phyloP scores from a whole-genome alignment of 2,888 invertebrate genomes.

The Drosophila antonietae region DNA sequence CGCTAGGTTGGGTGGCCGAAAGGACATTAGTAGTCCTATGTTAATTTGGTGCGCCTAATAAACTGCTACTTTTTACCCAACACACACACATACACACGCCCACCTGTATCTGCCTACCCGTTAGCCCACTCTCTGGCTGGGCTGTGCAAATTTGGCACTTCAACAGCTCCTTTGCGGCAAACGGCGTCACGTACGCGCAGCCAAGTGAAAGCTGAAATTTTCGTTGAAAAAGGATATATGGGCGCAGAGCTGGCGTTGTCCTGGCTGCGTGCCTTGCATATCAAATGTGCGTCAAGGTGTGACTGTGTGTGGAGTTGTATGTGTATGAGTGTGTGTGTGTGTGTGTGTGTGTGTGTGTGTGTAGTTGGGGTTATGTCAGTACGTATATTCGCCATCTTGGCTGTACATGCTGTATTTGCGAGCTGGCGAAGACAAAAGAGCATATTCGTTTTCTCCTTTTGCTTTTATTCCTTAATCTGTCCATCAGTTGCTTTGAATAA shows the following conservation, averaged over 20 bases:
- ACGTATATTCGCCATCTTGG: conserved; percentile 63
- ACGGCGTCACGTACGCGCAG: conserved; percentile 72
- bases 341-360: conserved; percentile 24
- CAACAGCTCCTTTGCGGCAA: conserved; percentile 84
- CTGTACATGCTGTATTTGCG: not conserved
- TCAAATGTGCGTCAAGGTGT: conserved; percentile 43
- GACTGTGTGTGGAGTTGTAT: conserved; percentile 16
- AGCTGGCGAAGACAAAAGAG: not conserved
- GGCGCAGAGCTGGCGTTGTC: conserved; percentile 74
- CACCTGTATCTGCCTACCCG: not conserved
- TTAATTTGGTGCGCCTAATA: conserved; percentile 80
- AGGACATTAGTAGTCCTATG: conserved; percentile 72
- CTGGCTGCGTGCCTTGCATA: conserved; percentile 68
- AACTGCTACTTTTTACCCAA: conserved; percentile 73
- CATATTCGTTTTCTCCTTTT: not conserved
- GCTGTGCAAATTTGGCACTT: conserved; percentile 83
- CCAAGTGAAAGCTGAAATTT: conserved; percentile 75
- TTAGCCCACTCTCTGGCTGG: not conserved
- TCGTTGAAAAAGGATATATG: conserved; percentile 77
- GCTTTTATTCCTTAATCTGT: not conserved
- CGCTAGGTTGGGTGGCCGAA: not conserved
- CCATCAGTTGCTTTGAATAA: no score
- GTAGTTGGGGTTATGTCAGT: conserved; percentile 21
- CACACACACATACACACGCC: not conserved
- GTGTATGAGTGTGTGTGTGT: conserved; percentile 15